A percentile compares a stretch with the other conserved stretches of the same genome.
These are phyloP conservation scores for Rousettus madagascariensis DNA, from an alignment of 2,797 vertebrate species.

Conservation along the genomic window DNA sequence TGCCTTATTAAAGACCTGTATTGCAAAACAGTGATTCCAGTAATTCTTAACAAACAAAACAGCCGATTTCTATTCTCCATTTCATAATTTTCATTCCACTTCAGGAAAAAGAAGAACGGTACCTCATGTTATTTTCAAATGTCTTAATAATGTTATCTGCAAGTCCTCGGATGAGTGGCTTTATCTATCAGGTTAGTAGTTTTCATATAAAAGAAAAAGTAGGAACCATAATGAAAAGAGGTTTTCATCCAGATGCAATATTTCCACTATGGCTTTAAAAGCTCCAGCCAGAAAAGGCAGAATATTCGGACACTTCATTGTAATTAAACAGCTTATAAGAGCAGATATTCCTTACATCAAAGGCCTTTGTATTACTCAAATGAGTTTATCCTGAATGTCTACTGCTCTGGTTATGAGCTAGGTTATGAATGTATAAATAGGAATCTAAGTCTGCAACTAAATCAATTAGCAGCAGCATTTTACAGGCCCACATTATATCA, in stretches of 20 bases:
- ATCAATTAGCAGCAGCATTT: neutral
- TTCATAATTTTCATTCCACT: conserved; percentile 44
- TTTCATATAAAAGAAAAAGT: conserved; percentile 48
- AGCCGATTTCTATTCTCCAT: conserved; percentile 16
- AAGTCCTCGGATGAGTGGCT: conserved; percentile 98
- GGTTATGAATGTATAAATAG: neutral
- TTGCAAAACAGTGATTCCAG: conserved; percentile 6
- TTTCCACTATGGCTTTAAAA: neutral
- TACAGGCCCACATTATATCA: neutral
- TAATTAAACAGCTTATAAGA: conserved; percentile 56
- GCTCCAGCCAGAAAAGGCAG: neutral
- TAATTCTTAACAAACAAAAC: conserved; percentile 2
- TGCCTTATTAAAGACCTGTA: neutral
- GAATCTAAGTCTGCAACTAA: neutral
- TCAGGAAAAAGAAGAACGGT: conserved; percentile 97
- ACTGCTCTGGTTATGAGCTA: neutral
- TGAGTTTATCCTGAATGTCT: conserved; percentile 21
- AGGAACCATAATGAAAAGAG: conserved; percentile 53
- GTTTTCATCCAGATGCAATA: conserved; percentile 44
- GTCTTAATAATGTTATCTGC: conserved; percentile 94
- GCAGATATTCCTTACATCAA: conserved; percentile 46
- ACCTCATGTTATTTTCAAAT: conserved; percentile 95
- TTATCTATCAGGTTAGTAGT: conserved; percentile 95
- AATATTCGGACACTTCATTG: conserved; percentile 45
- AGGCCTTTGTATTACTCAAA: conserved; percentile 31